Evolutionary conservation across 2,113 vertebrate species (phyloP), one percentile per base, ranked within the genome.

Genomic region (Crotalus horridus): DNA sequence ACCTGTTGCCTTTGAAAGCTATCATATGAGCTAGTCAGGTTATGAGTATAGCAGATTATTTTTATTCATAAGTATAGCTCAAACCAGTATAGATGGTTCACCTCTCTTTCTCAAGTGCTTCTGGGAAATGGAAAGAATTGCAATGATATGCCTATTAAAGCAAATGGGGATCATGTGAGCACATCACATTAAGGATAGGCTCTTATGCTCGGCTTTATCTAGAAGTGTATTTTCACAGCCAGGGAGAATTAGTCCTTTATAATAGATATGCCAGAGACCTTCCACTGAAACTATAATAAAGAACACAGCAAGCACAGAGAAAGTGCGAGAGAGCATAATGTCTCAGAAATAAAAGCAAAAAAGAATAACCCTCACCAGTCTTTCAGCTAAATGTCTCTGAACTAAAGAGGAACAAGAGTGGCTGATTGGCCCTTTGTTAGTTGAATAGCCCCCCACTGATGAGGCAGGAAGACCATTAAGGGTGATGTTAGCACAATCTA

Each of bases 401-500:
- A 93, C 74, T 96, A 95, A 96, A 96, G 94, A 95, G 87, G 95
- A 97, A 97, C 93, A 97, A 96, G 94, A 96, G 94, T 20, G 93
- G 89, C 95, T 97, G 97, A 97, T 96, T 97, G 96, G 92, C 93
- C 97, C 94, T 98, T 97, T 96, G 93, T 97, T 97, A 94, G 92
- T 94, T 95, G 95, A 97, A 96, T 96, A 48, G 88, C 95, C 64
- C 64, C 91, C 85, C 90, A 95, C 92, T 97, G 96, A 97, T 97
- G 97, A 97, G 91, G 89, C 90, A 96, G 95, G 97, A 96, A 97
- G 93, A 93, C 94, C 94, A 95, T 96, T 97, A 97, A 95, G 54
- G 56, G 95, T 94, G 95, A 96, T 96, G 97, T 97, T 95, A 95
- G 93, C 48, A 94, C 92, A 94, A 89, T 95, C 94, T 96, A 91